Base-by-base conservation (phyloP, 2,888 invertebrate species). In the Aphidius colemani region DNA sequence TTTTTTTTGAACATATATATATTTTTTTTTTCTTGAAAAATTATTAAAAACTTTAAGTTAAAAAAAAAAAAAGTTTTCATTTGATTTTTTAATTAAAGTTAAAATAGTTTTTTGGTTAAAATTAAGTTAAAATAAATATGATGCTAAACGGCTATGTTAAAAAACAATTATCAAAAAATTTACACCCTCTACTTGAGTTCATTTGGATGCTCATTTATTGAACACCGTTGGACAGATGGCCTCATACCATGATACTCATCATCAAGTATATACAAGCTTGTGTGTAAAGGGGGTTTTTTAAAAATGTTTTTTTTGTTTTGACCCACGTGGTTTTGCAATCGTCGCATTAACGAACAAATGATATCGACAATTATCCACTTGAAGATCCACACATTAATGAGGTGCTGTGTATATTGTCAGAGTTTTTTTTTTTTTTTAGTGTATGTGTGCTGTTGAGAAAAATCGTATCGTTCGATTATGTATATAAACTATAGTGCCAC, bases 261-360 rank as follows among this genome's bases (percentile, higher is more conserved):
- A 30, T 30, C 30, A 64, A 64, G 61, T 61, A 72, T 30, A 30
- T 30, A 30, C 5, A 30, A 1, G 30, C 5, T 30, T 30, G 30
- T 30, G 30, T 30, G 30, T 30, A 3, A 48, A 39, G 46, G 57
- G 57, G 57, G 46, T 46, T 46, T 45, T n/a, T 57, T 40, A 45
- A 56, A 57, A 55, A 5, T 18, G 10, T 13, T 75, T 78, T 79
- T 81, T 80, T 82, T 81, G 79, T 82, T 81, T 81, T 79, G 76
- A 80, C 76, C 74, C 74, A 69, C 72, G 72, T 30, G 73, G 73
- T 73, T 73, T 65, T 76, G 77, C 80, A 81, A 81, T 80, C 79
- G 81, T 74, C 77, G 78, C 78, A 80, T 81, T 81, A 80, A 69
- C 75, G 74, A 77, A 81, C 79, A 80, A 80, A 78, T 76, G 76